These are phyloP conservation scores for Rhagonycha fulva DNA, from an alignment of 2,888 invertebrate species.

Conservation along the genomic window DNA sequence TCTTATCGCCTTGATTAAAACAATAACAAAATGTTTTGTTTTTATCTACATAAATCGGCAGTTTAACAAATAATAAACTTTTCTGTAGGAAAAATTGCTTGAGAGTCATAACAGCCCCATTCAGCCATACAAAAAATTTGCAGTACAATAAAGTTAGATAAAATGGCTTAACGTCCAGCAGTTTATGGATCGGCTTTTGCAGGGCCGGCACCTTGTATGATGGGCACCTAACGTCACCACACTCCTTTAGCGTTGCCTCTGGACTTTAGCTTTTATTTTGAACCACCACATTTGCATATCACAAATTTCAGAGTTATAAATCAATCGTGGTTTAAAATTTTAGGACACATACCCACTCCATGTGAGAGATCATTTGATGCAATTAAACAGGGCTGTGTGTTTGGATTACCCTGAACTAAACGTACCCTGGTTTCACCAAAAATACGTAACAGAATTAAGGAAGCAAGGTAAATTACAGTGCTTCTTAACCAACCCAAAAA, in stretches of 20 bases:
- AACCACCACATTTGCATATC: too few relatives aligned
- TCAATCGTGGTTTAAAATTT: too few relatives aligned
- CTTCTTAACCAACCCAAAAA: neutral
- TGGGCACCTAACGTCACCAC: too few relatives aligned
- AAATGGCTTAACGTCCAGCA: conserved; percentile 1
- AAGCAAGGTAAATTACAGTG: neutral
- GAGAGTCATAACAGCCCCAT: too few relatives aligned
- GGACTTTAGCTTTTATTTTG: too few relatives aligned
- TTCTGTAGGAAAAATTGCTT: too few relatives aligned
- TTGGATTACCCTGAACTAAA: conserved; percentile 66
- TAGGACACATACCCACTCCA: conserved; percentile 60
- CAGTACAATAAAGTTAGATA: too few relatives aligned
- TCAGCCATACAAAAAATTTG: too few relatives aligned
- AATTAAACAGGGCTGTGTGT: conserved; percentile 66
- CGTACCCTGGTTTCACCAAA: conserved; percentile 70
- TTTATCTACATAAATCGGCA: neutral
- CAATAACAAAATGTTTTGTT: neutral
- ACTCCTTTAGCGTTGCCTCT: too few relatives aligned
- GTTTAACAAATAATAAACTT: neutral
- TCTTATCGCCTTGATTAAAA: neutral
- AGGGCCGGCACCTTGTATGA: too few relatives aligned
- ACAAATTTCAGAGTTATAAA: too few relatives aligned
- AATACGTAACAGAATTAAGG: conserved; percentile 52
- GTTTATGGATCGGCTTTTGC: too few relatives aligned
- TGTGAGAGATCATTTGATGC: conserved; percentile 62